Evolutionary conservation across 2,797 vertebrate genomes (phyloP).

Genomic region (Sebastes iracundus): DNA sequence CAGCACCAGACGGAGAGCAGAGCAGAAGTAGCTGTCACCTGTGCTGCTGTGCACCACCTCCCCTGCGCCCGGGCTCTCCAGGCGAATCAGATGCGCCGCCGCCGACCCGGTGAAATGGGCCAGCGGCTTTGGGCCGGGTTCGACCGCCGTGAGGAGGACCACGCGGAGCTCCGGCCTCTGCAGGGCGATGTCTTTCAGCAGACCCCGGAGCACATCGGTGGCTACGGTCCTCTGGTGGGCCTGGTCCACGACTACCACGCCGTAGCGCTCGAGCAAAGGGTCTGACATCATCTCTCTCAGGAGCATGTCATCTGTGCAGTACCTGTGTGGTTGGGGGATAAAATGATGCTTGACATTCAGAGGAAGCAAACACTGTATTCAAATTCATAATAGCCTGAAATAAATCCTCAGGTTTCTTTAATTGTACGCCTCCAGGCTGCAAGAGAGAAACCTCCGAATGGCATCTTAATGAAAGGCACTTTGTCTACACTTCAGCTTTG

Average conservation of each 20-base stretch:
- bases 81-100: slow-evolving; percentile 69
- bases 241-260: slow-evolving; percentile 88
- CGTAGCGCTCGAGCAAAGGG: slow-evolving; percentile 85
- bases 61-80: slow-evolving; percentile 59
- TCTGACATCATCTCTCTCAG: slow-evolving; percentile 92
- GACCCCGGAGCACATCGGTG: slow-evolving; percentile 85
- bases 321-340: slow-evolving; percentile 72
- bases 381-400: slow-evolving; percentile 18
- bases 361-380: background rate
- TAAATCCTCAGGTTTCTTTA: slow-evolving; percentile 6
- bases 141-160: slow-evolving; percentile 81
- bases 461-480: slow-evolving; percentile 55
- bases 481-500: slow-evolving; percentile 46
- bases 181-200: slow-evolving; percentile 84
- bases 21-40: slow-evolving; percentile 79
- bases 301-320: slow-evolving; percentile 87
- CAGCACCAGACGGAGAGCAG: slow-evolving; percentile 84
- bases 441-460: background rate
- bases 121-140: slow-evolving; percentile 69
- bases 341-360: background rate
- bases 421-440: background rate
- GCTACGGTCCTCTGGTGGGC: slow-evolving; percentile 88
- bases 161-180: slow-evolving; percentile 87
- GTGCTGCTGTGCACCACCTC: slow-evolving; percentile 84
- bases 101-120: slow-evolving; percentile 65